Evolutionary conservation across 2,888 invertebrate genomes (phyloP).

Genomic region (Caenorhabditis wallacei): DNA sequence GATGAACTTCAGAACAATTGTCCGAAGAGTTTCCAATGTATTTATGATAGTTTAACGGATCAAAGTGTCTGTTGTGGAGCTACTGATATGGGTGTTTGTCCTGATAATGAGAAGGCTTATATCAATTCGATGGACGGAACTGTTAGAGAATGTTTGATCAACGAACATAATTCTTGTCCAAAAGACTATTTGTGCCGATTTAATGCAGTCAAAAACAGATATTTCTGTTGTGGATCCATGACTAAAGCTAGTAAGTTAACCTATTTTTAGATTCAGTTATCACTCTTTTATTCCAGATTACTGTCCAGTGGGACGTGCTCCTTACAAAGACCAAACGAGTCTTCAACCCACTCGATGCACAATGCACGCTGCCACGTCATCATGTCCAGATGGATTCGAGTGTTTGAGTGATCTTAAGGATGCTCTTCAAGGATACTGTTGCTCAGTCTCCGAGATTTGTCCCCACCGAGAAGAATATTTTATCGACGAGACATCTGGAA

Average conservation of each 20-base stretch:
- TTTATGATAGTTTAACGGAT: slow-evolving; percentile 71
- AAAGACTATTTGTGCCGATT: slow-evolving; percentile 77
- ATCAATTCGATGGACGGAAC: slow-evolving; percentile 78
- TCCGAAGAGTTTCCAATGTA: slow-evolving; percentile 76
- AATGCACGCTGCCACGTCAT: slow-evolving; percentile 73
- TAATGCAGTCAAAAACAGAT: slow-evolving; percentile 73
- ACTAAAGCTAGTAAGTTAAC: slow-evolving; percentile 60
- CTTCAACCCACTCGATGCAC: slow-evolving; percentile 75
- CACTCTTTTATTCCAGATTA: slow-evolving; percentile 70
- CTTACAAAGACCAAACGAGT: slow-evolving; percentile 72
- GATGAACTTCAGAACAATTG: slow-evolving; percentile 77
- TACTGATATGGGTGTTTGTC: slow-evolving; percentile 78
- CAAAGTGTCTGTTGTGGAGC: slow-evolving; percentile 79
- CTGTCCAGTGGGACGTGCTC: slow-evolving; percentile 75
- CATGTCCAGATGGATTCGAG: slow-evolving; percentile 76
- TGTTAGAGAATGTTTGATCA: slow-evolving; percentile 75
- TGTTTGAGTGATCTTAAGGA: slow-evolving; percentile 74
- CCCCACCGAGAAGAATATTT: slow-evolving; percentile 77
- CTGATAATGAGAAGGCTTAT: slow-evolving; percentile 79
- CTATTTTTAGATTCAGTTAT: not conserved
- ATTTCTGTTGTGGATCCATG: slow-evolving; percentile 77
- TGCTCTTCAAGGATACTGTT: slow-evolving; percentile 77
- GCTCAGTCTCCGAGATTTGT: slow-evolving; percentile 76
- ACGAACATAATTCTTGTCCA: slow-evolving; percentile 76
- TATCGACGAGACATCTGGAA: slow-evolving; percentile 73